Base-by-base conservation (phyloP, 2,113 vertebrate genomes). In the Dolichallabes microphthalmus region DNA sequence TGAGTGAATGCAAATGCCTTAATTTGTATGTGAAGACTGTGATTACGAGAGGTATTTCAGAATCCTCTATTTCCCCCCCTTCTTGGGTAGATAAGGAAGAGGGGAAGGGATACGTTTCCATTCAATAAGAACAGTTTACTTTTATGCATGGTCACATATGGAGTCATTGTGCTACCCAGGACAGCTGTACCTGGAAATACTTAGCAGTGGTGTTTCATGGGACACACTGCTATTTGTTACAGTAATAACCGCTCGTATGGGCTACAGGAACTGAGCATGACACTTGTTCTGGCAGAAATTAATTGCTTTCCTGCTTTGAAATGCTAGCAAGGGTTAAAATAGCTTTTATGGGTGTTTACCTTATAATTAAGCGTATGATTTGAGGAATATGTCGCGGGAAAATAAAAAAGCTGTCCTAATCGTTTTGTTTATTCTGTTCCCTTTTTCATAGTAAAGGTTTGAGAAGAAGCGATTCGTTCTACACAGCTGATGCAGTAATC, bases 401-500 rank as follows among this genome's bases (percentile, higher is more conserved):
- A 80, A n/a, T n/a, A n/a, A 32, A 53, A 58, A 50, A 50, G 57
- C 11, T 25, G 13, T 76, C 27, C 35, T 57, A 20, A 25, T 53
- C 12, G 11, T 73, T 82, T 25, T 66, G 66, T 27, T 30, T 32
- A 53, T 20, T 68, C 1, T 20, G 10, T 32, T 35, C 35, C 64
- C 66, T 71, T 35, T 68, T 32, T 68, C 2, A 69, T 13, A 2
- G 52, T 4, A 57, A 20, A 19, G 14, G 53, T 25, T 35, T 32
- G 50, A 71, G 13, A 71, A 35, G 0, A 35, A 82, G 53, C 13
- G 1, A 22, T 82, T 55, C n/a, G 22, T 39, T 71, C 35, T 88
- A 84, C 89, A 88, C 92, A 92, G 92, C 91, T 92, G 93, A 93
- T 89, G 89, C 92, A 92, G 89, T 94, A 94, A 94, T 95, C 91